These are phyloP conservation scores for Phthorimaea operculella DNA, from an alignment of 1,140 invertebrate genomes.

Conservation along the genomic window DNA sequence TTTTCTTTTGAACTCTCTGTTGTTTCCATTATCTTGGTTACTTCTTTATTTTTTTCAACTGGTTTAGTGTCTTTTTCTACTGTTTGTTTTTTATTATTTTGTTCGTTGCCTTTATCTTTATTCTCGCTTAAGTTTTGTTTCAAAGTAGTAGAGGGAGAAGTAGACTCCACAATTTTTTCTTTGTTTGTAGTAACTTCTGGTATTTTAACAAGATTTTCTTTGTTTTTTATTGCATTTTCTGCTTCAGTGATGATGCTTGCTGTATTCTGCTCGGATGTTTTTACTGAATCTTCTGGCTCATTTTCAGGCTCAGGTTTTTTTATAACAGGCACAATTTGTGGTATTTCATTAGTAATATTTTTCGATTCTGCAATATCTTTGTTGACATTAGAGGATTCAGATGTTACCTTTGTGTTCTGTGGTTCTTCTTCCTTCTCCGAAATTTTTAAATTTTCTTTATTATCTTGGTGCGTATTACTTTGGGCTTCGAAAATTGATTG, in stretches of 20 bases:
- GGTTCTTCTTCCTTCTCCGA: slow-evolving; percentile 2
- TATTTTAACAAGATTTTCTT: neutral
- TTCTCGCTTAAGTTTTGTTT: no score
- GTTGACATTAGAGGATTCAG: no score
- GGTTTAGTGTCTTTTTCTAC: neutral
- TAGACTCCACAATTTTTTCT: neutral
- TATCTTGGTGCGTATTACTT: slow-evolving; percentile 3
- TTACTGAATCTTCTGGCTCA: neutral
- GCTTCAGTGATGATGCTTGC: no score
- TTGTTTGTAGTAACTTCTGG: neutral
- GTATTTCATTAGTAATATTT: slow-evolving; percentile 6
- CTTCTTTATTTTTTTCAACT: neutral
- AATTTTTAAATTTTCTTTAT: neutral
- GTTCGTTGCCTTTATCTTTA: neutral
- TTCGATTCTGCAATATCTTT: slow-evolving; percentile 9
- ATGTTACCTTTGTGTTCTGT: slow-evolving; percentile 12
- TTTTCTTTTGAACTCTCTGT: neutral
- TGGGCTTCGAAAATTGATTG: slow-evolving; percentile 19
- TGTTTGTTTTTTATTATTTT: neutral
- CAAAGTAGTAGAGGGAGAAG: neutral
- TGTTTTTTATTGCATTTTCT: neutral
- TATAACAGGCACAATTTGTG: neutral
- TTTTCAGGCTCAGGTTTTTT: neutral
- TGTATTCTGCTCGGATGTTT: slow-evolving; percentile 2
- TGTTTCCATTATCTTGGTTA: neutral